phyloP scores from a whole-genome alignment of 2,888 invertebrate species.

The Rhimphoctona megacephalus region DNA sequence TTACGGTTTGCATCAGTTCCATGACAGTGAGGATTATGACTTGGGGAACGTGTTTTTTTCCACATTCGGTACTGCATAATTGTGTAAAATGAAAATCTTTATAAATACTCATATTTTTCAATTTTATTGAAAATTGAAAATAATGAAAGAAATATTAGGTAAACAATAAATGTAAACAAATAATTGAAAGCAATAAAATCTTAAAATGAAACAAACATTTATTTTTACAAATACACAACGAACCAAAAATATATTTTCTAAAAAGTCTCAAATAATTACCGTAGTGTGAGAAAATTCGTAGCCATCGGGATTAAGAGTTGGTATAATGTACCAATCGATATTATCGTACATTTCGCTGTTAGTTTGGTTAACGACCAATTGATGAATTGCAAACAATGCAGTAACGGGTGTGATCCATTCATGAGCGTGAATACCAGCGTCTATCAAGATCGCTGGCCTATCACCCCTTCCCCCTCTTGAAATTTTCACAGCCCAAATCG shows the following conservation, averaged over 20 bases:
- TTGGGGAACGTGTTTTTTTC: conserved; percentile 88
- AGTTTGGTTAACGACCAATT: conserved; percentile 87
- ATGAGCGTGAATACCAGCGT: conserved; percentile 89
- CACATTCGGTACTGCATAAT: conserved; percentile 87
- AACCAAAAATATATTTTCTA: background rate
- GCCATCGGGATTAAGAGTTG: conserved; percentile 91
- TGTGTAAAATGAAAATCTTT: background rate
- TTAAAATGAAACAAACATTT: too few species aligned
- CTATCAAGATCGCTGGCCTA: conserved; percentile 87
- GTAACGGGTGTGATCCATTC: conserved; percentile 89
- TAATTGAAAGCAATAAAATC: too few species aligned
- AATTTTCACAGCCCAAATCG: conserved; percentile 88
- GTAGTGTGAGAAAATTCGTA: conserved; percentile 87
- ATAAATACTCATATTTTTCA: too few species aligned
- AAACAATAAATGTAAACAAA: too few species aligned
- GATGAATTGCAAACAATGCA: conserved; percentile 87
- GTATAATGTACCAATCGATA: conserved; percentile 89
- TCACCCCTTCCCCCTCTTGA: conserved; percentile 86
- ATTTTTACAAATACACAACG: background rate
- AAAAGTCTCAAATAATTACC: conserved; percentile 77
- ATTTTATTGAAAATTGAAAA: too few species aligned
- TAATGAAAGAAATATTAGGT: too few species aligned
- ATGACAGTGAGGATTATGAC: conserved; percentile 84
- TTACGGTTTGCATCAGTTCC: conserved; percentile 93
- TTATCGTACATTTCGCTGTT: conserved; percentile 86